Percentiles rank a stretch among this genome's conserved stretches.
Conservation (phyloP, 2,888 invertebrate genomes). For the Aleiodes alternator region DNA sequence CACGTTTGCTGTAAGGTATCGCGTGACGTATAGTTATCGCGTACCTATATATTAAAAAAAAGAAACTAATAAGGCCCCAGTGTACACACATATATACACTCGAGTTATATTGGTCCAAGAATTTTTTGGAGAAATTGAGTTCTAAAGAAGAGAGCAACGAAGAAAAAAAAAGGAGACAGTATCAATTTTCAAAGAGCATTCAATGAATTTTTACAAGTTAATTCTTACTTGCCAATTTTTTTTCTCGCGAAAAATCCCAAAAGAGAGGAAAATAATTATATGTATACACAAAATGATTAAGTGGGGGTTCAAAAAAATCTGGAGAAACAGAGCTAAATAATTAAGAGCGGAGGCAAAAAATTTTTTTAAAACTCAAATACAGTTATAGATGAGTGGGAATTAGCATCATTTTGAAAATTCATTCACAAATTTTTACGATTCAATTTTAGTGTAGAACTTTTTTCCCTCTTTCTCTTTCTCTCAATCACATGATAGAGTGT, state of each 20-base stretch:
- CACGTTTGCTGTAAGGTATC: constrained; percentile 33
- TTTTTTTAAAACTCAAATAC: too few species aligned
- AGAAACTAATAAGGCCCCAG: constrained; percentile 9
- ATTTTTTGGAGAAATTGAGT: constrained; percentile 12
- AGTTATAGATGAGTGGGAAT: not conserved
- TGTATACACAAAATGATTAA: too few species aligned
- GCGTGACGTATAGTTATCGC: constrained; percentile 32
- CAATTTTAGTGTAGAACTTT: not conserved
- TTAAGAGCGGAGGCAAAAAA: too few species aligned
- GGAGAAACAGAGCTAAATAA: too few species aligned
- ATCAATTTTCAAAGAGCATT: not conserved
- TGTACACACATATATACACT: constrained; percentile 18
- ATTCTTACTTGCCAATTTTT: not conserved
- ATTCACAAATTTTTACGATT: constrained; percentile 9
- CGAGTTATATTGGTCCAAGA: constrained; percentile 16
- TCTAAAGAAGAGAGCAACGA: not conserved
- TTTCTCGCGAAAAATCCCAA: too few species aligned
- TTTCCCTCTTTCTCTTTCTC: not conserved
- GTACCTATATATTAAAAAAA: constrained; percentile 27
- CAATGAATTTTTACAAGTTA: constrained; percentile 1
- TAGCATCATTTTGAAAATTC: not conserved
- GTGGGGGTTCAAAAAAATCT: too few species aligned
- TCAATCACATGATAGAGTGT: constrained; percentile 12
- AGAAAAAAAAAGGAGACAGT: too few species aligned
- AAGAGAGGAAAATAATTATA: too few species aligned